Evolutionary conservation across 2,888 invertebrate species (phyloP), one percentile per base, ranked within the genome.

Genomic region (Nineta flava): DNA sequence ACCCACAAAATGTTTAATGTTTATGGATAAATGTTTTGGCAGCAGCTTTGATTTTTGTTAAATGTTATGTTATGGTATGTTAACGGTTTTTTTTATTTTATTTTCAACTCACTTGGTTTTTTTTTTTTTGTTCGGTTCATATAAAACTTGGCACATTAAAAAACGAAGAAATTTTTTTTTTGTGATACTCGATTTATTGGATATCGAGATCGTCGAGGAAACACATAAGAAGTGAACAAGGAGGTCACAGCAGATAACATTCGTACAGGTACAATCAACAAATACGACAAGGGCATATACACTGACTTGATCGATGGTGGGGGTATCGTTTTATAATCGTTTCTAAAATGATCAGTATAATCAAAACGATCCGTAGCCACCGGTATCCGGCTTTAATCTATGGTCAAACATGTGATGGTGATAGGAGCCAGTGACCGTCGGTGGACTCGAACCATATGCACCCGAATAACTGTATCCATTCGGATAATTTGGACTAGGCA

Each of bases 401-500:
- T 26, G 26, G 56, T 72, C 71, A 51, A 71, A 71, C 58, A 71
- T 67, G 26, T 65, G 57, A 57, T 69, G 69, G 47, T 58, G n/a
- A 55, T 45, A 67, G 65, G 35, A 68, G 65, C 19, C 38, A 15
- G n/a, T 15, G 6, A 19, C 19, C 2, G 3, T 19, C 3, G 48
- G 49, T 31, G 61, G 58, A 50, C 62, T 64, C 35, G 62, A 58
- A 47, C 63, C 61, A 42, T 61, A 58, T 44, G 69, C 66, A 16
- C 68, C 66, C 44, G 64, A 60, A 15, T 62, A 59, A 57, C 72
- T 70, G 19, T 62, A 59, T 56, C 72, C 71, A 57, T 76, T 76
- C 1, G 81, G 78, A 64, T 82, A 83, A 61, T 80, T 80, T 35
- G 82, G 78, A 61, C 78, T 77, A 46, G 81, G 80, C 62, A 81